These are phyloP conservation scores for Rousettus madagascariensis DNA, from an alignment of 2,797 vertebrate species.

Conservation along the genomic window DNA sequence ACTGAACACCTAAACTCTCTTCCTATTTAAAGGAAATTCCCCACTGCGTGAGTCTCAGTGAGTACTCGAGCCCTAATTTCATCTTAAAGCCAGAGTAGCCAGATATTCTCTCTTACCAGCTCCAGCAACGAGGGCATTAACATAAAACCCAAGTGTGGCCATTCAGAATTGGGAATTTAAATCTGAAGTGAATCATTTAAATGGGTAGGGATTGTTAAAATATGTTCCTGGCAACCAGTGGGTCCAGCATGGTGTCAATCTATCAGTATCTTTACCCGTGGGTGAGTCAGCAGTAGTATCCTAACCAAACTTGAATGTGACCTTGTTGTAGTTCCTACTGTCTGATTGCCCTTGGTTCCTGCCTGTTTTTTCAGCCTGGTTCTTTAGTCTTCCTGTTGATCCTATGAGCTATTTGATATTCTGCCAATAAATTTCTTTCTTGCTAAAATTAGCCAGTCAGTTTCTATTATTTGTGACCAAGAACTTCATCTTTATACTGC, in stretches of 20 bases:
- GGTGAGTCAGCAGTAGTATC: neutral
- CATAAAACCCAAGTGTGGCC: neutral
- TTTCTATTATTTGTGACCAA: slow-evolving; percentile 53
- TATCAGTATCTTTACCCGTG: neutral
- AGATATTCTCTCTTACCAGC: neutral
- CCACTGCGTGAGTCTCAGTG: neutral
- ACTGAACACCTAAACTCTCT: neutral
- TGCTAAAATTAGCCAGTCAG: slow-evolving; percentile 33
- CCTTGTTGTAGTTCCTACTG: neutral
- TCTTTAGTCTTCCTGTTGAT: slow-evolving; percentile 53
- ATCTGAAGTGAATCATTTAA: neutral
- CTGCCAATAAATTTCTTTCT: slow-evolving; percentile 42
- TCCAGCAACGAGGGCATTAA: neutral
- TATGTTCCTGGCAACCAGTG: neutral
- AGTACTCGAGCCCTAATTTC: neutral
- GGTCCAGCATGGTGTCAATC: neutral
- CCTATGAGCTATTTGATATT: slow-evolving; percentile 25
- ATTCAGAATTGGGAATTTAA: neutral
- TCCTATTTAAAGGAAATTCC: neutral
- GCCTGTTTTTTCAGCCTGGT: neutral
- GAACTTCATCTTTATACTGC: neutral
- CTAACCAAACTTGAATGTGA: neutral
- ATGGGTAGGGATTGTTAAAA: neutral
- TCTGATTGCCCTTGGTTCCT: neutral
- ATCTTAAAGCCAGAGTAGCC: neutral